These are phyloP conservation scores for Dascillus cervinus DNA, from an alignment of 2,888 invertebrate genomes.

Conservation along the genomic window DNA sequence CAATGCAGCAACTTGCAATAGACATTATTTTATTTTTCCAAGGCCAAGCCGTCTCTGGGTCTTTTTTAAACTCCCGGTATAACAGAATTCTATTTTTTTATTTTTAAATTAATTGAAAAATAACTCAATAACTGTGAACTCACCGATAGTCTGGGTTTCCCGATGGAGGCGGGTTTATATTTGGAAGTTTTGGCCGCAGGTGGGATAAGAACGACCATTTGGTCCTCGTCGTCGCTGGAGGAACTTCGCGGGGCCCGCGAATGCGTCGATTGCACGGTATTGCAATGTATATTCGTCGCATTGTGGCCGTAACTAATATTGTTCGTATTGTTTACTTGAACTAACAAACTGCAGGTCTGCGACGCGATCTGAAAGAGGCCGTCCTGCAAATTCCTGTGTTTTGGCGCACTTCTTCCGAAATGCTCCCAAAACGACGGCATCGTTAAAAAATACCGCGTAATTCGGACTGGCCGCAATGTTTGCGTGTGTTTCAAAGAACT, in stretches of 20 bases:
- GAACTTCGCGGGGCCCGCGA: slow-evolving; percentile 6
- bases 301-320: slow-evolving; percentile 64
- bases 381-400: slow-evolving; percentile 61
- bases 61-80: too few relatives aligned
- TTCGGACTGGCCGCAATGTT: slow-evolving; percentile 4
- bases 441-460: neutral
- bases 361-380: slow-evolving; percentile 72
- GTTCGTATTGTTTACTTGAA: slow-evolving; percentile 69
- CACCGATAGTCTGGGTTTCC: slow-evolving; percentile 55
- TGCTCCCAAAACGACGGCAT: slow-evolving; percentile 51
- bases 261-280: slow-evolving; percentile 28
- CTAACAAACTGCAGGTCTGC: slow-evolving; percentile 68
- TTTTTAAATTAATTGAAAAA: too few relatives aligned
- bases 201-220: slow-evolving; percentile 51
- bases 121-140: too few relatives aligned
- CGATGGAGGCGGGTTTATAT: slow-evolving; percentile 25
- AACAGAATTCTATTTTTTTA: too few relatives aligned
- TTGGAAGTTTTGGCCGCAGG: slow-evolving; percentile 31
- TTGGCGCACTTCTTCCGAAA: slow-evolving; percentile 42
- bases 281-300: slow-evolving; percentile 55
- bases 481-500: slow-evolving; percentile 4
- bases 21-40: too few relatives aligned
- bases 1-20: too few relatives aligned
- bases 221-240: slow-evolving; percentile 24
- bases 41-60: too few relatives aligned